Conservation (phyloP, 2,113 vertebrate species). For the Nothobranchius kuhntae region DNA sequence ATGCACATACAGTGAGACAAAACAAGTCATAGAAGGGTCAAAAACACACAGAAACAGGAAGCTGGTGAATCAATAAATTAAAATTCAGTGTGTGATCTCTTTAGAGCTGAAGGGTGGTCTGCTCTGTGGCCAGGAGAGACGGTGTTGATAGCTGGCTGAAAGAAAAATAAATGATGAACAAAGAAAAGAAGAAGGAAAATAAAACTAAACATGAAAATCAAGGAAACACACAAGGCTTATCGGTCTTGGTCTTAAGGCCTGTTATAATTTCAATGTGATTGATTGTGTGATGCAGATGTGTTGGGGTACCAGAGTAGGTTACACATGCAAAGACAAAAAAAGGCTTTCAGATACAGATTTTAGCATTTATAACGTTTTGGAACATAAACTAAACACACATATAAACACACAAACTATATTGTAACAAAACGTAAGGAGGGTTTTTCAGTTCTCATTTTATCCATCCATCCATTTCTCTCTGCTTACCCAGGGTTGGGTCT, state of each 20-base stretch:
- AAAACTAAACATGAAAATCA: not conserved
- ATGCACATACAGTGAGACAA: not conserved
- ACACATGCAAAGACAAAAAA: no score
- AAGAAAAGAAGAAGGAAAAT: not conserved
- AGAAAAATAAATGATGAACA: slow-evolving; percentile 4
- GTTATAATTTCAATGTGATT: no score
- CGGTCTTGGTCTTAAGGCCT: not conserved
- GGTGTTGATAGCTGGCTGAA: slow-evolving; percentile 61
- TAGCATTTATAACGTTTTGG: no score
- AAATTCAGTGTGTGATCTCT: slow-evolving; percentile 39
- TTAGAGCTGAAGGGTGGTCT: slow-evolving; percentile 42
- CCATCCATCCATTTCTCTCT: no score
- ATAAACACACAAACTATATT: no score
- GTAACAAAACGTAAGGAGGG: no score
- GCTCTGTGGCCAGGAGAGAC: slow-evolving; percentile 32
- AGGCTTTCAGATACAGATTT: no score
- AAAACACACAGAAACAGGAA: not conserved
- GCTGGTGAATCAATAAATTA: slow-evolving; percentile 56
- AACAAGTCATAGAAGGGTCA: not conserved
- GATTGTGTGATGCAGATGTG: no score
- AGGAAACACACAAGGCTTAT: slow-evolving; percentile 4
- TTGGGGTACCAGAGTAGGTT: no score
- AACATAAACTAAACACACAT: no score
- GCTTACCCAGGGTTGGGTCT: no score
- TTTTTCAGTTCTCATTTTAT: no score